A percentile compares a stretch with the other conserved stretches of the same genome.
phyloP scores from a whole-genome alignment of 2,113 vertebrate genomes.

The Rhea pennata region DNA sequence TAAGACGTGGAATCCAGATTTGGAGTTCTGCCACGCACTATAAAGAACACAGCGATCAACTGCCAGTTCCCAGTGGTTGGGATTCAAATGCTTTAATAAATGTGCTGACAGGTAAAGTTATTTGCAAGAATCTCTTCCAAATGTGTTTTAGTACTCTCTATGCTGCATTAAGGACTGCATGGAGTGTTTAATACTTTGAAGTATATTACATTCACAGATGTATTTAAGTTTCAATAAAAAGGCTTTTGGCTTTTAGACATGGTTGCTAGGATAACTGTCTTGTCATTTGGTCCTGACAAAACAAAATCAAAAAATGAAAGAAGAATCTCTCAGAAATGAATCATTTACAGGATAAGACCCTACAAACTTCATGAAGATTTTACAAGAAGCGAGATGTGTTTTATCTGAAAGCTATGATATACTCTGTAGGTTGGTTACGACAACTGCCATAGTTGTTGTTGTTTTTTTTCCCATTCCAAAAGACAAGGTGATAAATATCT shows the following conservation, averaged over 20 bases:
- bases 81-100: neutral
- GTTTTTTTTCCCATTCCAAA: neutral
- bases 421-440: neutral
- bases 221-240: neutral
- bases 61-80: neutral
- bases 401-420: neutral
- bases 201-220: fast-evolving
- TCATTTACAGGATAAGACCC: neutral
- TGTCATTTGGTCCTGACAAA: neutral
- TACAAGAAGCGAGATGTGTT: neutral
- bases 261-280: neutral
- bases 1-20: neutral
- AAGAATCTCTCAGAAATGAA: neutral
- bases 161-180: fast-evolving
- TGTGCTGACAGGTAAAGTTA: neutral
- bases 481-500: neutral
- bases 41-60: neutral
- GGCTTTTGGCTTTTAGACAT: neutral
- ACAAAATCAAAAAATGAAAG: neutral
- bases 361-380: neutral
- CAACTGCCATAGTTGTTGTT: neutral
- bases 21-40: neutral
- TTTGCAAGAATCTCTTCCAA: neutral
- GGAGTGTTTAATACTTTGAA: neutral
- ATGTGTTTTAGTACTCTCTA: neutral